phyloP scores from a whole-genome alignment of 2,888 invertebrate genomes.

The Drosophila falleni region DNA sequence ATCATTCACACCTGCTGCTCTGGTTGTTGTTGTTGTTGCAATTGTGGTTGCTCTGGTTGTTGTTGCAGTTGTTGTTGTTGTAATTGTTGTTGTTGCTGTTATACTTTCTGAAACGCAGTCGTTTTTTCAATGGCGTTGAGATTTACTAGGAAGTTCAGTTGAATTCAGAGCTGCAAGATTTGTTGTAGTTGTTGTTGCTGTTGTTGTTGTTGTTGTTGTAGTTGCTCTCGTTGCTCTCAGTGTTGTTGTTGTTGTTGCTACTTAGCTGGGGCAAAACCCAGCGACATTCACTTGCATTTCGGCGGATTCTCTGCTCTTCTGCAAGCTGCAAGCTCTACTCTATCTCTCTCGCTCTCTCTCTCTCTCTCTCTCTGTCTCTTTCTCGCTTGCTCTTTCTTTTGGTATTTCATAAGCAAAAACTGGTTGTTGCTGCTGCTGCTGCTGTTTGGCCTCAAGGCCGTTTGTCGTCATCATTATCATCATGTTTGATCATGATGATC shows the following conservation, averaged over 20 bases:
- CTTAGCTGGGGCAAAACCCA: constrained; percentile 44
- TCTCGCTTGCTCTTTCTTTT: constrained; percentile 48
- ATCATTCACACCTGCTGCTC: constrained; percentile 73
- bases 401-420: constrained; percentile 74
- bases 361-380: constrained; percentile 5
- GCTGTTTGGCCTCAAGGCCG: constrained; percentile 77
- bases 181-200: constrained; percentile 15
- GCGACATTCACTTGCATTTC: constrained; percentile 78
- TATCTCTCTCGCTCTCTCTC: constrained; percentile 3
- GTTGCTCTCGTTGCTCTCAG: constrained; percentile 5
- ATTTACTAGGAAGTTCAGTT: constrained; percentile 69
- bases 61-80: constrained; percentile 1
- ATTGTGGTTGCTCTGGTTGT: constrained; percentile 7
- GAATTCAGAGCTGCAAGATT: constrained; percentile 24
- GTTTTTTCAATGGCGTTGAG: constrained; percentile 37
- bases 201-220: neutral
- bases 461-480: constrained; percentile 42
- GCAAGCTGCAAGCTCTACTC: constrained; percentile 21
- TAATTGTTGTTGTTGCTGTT: constrained; percentile 36
- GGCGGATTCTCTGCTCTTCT: constrained; percentile 62
- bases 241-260: constrained; percentile 19
- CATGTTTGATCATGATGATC: constrained; percentile 16
- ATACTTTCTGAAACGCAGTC: constrained; percentile 48
- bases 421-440: constrained; percentile 54
- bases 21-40: constrained; percentile 15